Percentiles rank a stretch among this genome's conserved stretches.
Conservation (phyloP, 2,113 vertebrate genomes). For the Carollia perspicillata region DNA sequence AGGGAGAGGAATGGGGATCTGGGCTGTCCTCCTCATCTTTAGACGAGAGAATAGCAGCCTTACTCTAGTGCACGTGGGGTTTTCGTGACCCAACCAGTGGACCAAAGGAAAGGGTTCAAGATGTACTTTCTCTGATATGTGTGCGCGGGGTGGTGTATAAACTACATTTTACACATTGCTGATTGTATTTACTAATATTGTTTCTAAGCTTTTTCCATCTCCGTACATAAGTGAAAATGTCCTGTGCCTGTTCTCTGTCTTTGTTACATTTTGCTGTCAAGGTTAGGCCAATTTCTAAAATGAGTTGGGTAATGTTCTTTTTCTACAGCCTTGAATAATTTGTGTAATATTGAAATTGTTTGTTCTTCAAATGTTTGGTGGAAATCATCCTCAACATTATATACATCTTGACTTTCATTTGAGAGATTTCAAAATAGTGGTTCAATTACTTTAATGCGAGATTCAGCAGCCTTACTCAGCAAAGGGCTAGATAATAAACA, state of each 20-base stretch:
- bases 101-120: not conserved
- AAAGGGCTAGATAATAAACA: not conserved
- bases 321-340: not conserved
- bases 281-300: not conserved
- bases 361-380: not conserved
- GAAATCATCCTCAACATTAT: not conserved
- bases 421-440: not conserved
- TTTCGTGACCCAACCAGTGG: not conserved
- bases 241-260: not conserved
- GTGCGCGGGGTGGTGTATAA: not conserved
- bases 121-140: not conserved
- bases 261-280: not conserved
- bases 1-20: not conserved
- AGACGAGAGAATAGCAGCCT: not conserved
- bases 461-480: not conserved
- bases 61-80: not conserved
- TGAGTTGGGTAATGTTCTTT: not conserved
- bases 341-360: not conserved
- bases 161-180: not conserved
- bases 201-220: not conserved
- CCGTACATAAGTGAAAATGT: not conserved
- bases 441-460: not conserved
- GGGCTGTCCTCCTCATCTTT: not conserved
- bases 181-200: not conserved
- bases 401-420: not conserved